Percentiles rank a stretch among this genome's conserved stretches.
phyloP scores from a whole-genome alignment of 2,888 invertebrate genomes.

The Empis livida region DNA sequence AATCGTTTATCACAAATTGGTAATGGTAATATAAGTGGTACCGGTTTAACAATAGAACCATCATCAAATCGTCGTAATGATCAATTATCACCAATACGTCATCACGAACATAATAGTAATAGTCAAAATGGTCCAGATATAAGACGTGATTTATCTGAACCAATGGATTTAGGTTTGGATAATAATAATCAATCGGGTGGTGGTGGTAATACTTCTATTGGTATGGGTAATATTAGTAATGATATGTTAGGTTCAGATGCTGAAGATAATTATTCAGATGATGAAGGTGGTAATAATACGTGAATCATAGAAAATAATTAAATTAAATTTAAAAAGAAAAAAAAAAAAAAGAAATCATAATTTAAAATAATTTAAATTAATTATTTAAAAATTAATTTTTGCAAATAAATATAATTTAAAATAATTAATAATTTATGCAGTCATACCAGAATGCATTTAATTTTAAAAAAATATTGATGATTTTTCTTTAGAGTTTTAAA shows the following conservation, averaged over 20 bases:
- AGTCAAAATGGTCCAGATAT: constrained; percentile 18
- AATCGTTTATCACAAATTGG: constrained; percentile 10
- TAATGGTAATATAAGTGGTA: constrained; percentile 13
- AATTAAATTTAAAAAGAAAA: not conserved
- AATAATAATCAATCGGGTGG: constrained; percentile 30
- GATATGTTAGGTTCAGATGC: constrained; percentile 20
- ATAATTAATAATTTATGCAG: too few relatives aligned
- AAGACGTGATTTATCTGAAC: constrained; percentile 31
- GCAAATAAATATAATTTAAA: too few relatives aligned
- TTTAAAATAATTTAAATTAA: too few relatives aligned
- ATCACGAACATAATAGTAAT: constrained; percentile 9
- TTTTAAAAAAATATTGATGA: too few relatives aligned
- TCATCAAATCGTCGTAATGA: constrained; percentile 16
- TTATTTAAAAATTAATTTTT: too few relatives aligned
- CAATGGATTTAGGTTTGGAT: constrained; percentile 33
- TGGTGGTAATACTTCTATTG: constrained; percentile 29
- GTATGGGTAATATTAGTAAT: constrained; percentile 7
- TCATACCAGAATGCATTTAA: too few relatives aligned
- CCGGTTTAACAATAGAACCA: constrained; percentile 29
- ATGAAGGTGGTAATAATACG: constrained; percentile 34
- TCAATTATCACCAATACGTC: constrained; percentile 19
- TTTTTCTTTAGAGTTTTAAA: too few relatives aligned
- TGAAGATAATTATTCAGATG: constrained; percentile 35
- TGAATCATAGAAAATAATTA: constrained; percentile 13
- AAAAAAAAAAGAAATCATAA: not conserved